Evolutionary conservation across 2,113 vertebrate genomes (phyloP).

Genomic region (Ceyx margarethae): DNA sequence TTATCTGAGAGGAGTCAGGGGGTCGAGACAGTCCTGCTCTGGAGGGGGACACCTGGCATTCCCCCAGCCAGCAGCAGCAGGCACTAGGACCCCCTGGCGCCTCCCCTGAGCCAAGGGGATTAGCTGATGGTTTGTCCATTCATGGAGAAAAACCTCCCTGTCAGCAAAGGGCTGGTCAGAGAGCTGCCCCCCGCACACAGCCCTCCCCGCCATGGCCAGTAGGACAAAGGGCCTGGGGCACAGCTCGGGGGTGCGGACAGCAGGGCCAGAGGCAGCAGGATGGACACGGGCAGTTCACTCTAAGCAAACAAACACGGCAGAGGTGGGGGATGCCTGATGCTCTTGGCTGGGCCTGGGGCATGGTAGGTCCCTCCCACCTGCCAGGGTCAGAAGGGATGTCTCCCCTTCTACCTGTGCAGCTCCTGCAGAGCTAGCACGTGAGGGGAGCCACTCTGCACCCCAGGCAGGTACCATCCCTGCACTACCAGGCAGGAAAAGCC

Average conservation of each 20-base stretch:
- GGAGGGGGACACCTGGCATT: not conserved
- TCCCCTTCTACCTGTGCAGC: not conserved
- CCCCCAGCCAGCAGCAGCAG: not conserved
- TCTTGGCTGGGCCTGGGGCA: not conserved
- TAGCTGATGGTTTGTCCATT: not conserved
- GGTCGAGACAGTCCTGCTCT: not conserved
- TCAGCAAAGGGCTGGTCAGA: slow-evolving; percentile 30
- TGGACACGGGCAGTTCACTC: accelerated
- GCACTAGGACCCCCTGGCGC: not conserved
- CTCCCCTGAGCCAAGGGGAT: not conserved
- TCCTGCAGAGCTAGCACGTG: accelerated
- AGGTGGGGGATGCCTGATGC: not conserved
- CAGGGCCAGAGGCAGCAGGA: not conserved
- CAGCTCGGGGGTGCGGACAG: not conserved
- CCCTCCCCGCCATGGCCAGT: not conserved
- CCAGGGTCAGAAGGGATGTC: not conserved
- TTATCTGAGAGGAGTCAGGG: not conserved
- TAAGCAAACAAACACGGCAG: not conserved
- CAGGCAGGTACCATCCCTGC: not conserved
- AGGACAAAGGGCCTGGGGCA: not conserved
- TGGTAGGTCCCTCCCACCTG: accelerated
- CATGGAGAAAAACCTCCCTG: not conserved
- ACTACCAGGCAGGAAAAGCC: accelerated
- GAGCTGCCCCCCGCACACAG: not conserved
- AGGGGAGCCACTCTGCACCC: not conserved